These are phyloP conservation scores for Tetragnatha versicolor DNA, from an alignment of 1,140 invertebrate species.

Conservation along the genomic window DNA sequence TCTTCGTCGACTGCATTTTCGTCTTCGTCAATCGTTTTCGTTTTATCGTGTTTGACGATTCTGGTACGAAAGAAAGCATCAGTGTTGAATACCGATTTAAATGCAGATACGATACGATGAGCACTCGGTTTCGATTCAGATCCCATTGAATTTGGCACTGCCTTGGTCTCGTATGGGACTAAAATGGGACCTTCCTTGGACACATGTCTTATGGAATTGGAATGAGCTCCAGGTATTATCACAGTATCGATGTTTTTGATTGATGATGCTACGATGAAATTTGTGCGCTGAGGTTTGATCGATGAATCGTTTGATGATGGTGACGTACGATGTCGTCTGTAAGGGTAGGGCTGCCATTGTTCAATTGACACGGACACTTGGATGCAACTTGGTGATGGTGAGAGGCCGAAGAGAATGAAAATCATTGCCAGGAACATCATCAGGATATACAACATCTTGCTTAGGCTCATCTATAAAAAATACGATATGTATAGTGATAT, in stretches of 20 bases:
- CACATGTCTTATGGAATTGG: no score
- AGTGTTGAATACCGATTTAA: neutral
- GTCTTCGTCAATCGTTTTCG: neutral
- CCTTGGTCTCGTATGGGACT: conserved; percentile 2
- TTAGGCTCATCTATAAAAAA: neutral
- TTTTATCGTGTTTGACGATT: neutral
- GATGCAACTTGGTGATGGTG: conserved; percentile 20
- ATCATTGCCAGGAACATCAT: neutral
- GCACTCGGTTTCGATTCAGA: neutral
- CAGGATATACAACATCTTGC: conserved; percentile 4
- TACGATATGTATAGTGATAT: no score
- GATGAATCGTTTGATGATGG: no score
- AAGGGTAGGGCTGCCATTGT: neutral
- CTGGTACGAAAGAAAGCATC: conserved; percentile 32
- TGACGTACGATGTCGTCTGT: conserved; percentile 6
- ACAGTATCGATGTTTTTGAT: no score
- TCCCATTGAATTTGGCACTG: no score
- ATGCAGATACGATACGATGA: neutral
- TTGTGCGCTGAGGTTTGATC: no score
- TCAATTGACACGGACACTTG: conserved; percentile 27
- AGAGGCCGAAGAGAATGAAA: neutral
- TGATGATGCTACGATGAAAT: no score
- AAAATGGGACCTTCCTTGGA: no score
- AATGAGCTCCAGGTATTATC: no score
- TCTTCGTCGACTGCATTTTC: neutral